Evolutionary conservation across 1,140 invertebrate genomes (phyloP).

Genomic region (Rhagoletis zephyria): DNA sequence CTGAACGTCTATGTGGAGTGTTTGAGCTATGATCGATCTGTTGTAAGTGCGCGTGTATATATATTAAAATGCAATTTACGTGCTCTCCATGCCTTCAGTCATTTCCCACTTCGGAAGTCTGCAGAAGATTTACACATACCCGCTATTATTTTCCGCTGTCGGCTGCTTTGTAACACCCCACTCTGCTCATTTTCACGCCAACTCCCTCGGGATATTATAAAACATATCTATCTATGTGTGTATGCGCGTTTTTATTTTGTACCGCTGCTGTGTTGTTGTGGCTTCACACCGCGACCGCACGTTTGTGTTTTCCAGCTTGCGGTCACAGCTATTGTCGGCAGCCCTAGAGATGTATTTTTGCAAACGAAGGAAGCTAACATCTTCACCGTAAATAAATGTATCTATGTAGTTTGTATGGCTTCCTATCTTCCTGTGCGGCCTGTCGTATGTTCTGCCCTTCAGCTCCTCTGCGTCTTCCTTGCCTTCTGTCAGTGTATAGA

Average conservation of each 20-base stretch:
- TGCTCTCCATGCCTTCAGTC: too few species aligned
- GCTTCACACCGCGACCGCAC: neutral
- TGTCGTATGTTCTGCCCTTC: neutral
- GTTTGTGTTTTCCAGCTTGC: neutral
- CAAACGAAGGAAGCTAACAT: neutral
- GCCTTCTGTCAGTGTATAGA: too few species aligned
- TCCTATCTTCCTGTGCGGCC: constrained; percentile 38
- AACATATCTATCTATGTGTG: neutral
- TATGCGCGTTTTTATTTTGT: neutral
- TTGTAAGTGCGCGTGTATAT: too few species aligned
- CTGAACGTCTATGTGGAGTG: too few species aligned
- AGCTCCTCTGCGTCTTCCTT: neutral
- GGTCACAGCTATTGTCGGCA: neutral
- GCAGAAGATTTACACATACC: too few species aligned
- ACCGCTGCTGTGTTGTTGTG: neutral
- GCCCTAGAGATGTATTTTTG: neutral
- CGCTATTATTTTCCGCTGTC: too few species aligned
- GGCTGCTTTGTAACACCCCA: too few species aligned
- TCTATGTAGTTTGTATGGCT: constrained; percentile 6
- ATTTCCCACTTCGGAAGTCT: too few species aligned
- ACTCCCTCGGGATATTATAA: too few species aligned
- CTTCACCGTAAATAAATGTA: neutral
- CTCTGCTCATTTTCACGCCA: too few species aligned
- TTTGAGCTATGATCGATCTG: too few species aligned
- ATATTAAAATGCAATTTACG: too few species aligned